Percentiles rank a stretch among this genome's conserved stretches.
Evolutionary conservation across 2,797 vertebrate genomes (phyloP).

Genomic region (Manis javanica): DNA sequence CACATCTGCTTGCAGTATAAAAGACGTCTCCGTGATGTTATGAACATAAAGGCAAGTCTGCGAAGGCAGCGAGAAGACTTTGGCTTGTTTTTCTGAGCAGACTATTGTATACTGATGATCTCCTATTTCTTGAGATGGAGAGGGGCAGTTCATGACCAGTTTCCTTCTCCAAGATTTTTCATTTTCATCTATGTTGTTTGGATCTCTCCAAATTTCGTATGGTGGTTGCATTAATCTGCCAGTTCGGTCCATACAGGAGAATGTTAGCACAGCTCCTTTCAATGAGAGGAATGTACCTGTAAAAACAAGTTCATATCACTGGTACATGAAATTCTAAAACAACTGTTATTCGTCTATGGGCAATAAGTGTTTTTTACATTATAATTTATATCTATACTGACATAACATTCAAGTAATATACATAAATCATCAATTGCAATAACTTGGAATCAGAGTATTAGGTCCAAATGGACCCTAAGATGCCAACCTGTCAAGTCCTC

Average conservation of each 20-base stretch:
- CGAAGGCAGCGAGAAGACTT: slow-evolving; percentile 97
- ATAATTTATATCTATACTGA: neutral
- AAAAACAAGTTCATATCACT: slow-evolving; percentile 70
- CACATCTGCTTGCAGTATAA: slow-evolving; percentile 95
- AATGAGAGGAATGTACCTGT: slow-evolving; percentile 94
- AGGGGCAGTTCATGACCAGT: slow-evolving; percentile 94
- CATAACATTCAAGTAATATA: neutral
- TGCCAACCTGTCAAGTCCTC: neutral
- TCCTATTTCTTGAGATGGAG: slow-evolving; percentile 93
- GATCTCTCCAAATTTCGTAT: slow-evolving; percentile 96
- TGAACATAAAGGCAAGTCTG: slow-evolving; percentile 97
- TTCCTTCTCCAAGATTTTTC: slow-evolving; percentile 93
- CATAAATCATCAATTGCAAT: neutral
- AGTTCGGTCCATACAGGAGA: slow-evolving; percentile 93
- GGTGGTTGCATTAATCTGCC: slow-evolving; percentile 93
- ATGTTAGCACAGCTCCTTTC: slow-evolving; percentile 95
- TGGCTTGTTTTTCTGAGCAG: slow-evolving; percentile 99
- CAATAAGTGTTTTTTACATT: neutral
- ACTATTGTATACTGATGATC: slow-evolving; percentile 96
- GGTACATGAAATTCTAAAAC: slow-evolving; percentile 46
- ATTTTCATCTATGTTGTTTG: slow-evolving; percentile 91
- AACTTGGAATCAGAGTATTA: slow-evolving; percentile 6
- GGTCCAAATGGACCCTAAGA: slow-evolving; percentile 23
- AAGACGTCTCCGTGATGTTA: slow-evolving; percentile 99
- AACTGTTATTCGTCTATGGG: neutral